Evolutionary conservation across 2,797 vertebrate genomes (phyloP).

Genomic region (Zenarchopterus dispar): DNA sequence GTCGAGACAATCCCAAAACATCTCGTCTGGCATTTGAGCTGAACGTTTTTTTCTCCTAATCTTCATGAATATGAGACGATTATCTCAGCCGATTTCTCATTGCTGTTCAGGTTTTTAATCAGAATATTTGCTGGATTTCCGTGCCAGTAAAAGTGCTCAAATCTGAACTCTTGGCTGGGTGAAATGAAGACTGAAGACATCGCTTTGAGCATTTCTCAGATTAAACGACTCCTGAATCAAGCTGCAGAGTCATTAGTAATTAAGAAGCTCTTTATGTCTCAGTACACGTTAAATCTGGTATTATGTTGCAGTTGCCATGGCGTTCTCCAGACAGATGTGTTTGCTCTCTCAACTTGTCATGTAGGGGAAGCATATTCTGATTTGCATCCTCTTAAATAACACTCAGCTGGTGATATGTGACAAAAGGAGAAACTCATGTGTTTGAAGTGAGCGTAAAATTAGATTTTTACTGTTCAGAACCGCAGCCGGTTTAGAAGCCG

Average conservation of each 20-base stretch:
- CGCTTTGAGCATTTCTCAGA: not conserved
- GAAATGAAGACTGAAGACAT: not conserved
- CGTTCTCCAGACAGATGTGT: not conserved
- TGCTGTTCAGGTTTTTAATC: too few relatives aligned
- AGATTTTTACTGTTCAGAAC: constrained; percentile 18
- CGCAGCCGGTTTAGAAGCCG: constrained; percentile 15
- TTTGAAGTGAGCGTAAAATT: constrained; percentile 41
- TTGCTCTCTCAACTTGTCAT: not conserved
- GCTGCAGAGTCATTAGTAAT: not conserved
- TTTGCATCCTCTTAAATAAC: constrained; percentile 5
- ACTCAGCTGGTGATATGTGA: constrained; percentile 11
- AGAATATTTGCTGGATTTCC: too few relatives aligned
- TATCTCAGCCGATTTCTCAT: too few relatives aligned
- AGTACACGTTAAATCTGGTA: not conserved
- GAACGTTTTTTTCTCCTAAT: too few relatives aligned
- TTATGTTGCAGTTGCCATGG: not conserved
- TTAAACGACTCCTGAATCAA: not conserved
- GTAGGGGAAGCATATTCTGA: not conserved
- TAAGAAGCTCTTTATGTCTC: not conserved
- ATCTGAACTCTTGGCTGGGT: not conserved
- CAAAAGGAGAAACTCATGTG: constrained; percentile 17
- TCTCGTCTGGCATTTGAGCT: too few relatives aligned
- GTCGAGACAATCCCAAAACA: too few relatives aligned
- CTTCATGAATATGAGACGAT: too few relatives aligned
- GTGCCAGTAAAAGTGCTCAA: not conserved